Base-by-base conservation (phyloP, 2,797 vertebrate genomes). In the Typhlichthys eigenmanni region DNA sequence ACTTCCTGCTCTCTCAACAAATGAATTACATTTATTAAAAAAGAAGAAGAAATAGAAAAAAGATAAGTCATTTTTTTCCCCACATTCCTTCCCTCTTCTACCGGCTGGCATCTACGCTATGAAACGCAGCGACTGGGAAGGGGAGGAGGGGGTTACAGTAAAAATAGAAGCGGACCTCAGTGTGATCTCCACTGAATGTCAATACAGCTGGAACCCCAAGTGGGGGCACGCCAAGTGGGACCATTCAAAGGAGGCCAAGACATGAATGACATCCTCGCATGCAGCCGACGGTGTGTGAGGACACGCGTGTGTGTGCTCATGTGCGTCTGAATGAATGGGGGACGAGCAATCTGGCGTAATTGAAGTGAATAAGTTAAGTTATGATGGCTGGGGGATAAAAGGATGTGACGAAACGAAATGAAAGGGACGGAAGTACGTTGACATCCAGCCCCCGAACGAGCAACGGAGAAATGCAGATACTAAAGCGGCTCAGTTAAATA, bases 151-250 rank as follows among this genome's bases (percentile, higher is more conserved):
- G 8, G 38, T 43, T 43, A 43, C 38, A 43, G 46, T 84, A 82
- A 81, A 87, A 86, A 85, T 83, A 86, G 78, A 81, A 55, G 6
- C 64, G 81, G 83, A 87, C 79, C 73, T 72, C 17, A 17, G 17
- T 76, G 76, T 78, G 61, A 71, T 81, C 59, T 81, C 78, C 77
- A 79, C 68, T 87, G 78, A 85, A 84, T 79, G 83, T 76, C 83
- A 82, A 84, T 83, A 82, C 73, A 62, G 64, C 56, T 80, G 9
- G 81, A 89, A 86, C 76, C 75, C 75, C 63, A 61, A 66, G 58
- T 62, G 76, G 74, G 68, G 74, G 64, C 38, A 66, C 82, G 81
- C 69, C 71, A 85, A 82, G 78, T 38, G 62, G 73, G 75, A 65
- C 77, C 68, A 48, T 84, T 85, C 80, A 80, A 84, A 82, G 79